These are phyloP conservation scores for Drosophila novamexicana DNA, from an alignment of 1,140 invertebrate genomes.

Conservation along the genomic window DNA sequence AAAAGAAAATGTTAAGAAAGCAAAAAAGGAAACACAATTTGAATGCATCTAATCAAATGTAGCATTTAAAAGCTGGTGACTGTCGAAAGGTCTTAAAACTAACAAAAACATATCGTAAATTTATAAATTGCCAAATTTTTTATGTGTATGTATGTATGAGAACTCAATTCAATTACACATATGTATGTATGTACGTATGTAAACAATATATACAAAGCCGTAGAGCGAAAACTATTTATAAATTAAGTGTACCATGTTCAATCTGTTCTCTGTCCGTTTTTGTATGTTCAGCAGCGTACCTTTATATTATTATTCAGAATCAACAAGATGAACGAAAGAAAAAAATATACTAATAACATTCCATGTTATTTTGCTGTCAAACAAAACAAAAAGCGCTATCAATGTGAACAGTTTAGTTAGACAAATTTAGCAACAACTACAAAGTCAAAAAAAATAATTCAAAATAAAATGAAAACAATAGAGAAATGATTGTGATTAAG, in stretches of 20 bases:
- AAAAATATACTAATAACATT: conserved; percentile 61
- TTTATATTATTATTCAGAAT: conserved; percentile 21
- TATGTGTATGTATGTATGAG: conserved; percentile 48
- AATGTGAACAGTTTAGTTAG: conserved; percentile 70
- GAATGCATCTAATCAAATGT: conserved; percentile 64
- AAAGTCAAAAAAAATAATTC: conserved; percentile 36
- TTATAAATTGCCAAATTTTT: conserved; percentile 83
- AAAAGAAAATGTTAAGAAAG: conserved; percentile 29
- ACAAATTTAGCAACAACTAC: conserved; percentile 66
- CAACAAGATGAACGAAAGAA: conserved; percentile 4
- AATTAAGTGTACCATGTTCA: conserved; percentile 30
- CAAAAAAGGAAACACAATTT: neutral
- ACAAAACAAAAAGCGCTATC: conserved; percentile 24
- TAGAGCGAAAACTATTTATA: conserved; percentile 12
- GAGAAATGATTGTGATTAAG: conserved; percentile 68
- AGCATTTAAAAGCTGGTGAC: conserved; percentile 72
- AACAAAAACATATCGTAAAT: conserved; percentile 83
- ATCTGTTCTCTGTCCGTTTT: conserved; percentile 44
- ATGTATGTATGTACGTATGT: neutral
- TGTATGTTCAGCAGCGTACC: conserved; percentile 20
- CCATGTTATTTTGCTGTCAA: conserved; percentile 61
- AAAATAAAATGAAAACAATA: conserved; percentile 53
- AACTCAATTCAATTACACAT: conserved; percentile 38
- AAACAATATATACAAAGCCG: conserved; percentile 19
- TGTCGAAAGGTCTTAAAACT: conserved; percentile 82